Conservation (phyloP, 2,797 vertebrate genomes). For the Neopelma chrysocephalum region DNA sequence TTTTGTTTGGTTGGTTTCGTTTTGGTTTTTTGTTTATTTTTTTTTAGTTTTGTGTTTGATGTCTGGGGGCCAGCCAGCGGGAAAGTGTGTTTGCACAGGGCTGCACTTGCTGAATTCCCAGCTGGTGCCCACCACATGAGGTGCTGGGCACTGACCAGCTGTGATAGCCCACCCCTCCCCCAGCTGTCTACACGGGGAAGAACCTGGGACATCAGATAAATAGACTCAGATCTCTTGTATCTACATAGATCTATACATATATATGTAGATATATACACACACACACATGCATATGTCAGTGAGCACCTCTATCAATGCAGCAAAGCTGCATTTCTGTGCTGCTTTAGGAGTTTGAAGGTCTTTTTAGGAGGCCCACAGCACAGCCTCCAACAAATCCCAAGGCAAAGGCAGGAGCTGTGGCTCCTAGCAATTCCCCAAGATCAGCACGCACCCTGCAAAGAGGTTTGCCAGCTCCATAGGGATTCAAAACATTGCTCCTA, state of each 20-base stretch:
- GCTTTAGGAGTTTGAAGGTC: background rate
- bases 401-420: background rate
- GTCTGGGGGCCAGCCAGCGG: background rate
- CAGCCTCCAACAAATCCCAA: background rate
- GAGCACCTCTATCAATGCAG: background rate
- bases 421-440: background rate
- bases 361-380: background rate
- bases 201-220: background rate
- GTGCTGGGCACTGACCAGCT: background rate
- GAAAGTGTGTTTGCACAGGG: fast-evolving
- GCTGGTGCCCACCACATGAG: fast-evolving
- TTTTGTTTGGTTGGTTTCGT: too few relatives aligned
- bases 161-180: fast-evolving
- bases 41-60: too few relatives aligned
- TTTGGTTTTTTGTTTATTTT: too few relatives aligned
- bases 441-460: fast-evolving
- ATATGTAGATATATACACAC: fast-evolving
- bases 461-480: background rate
- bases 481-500: background rate
- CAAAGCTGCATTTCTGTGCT: background rate
- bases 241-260: fast-evolving
- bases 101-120: background rate
- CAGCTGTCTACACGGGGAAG: background rate
- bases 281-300: fast-evolving
- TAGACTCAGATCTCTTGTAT: fast-evolving